These are phyloP conservation scores for Ennomos erosarius DNA, from an alignment of 2,888 invertebrate species.

Conservation along the genomic window DNA sequence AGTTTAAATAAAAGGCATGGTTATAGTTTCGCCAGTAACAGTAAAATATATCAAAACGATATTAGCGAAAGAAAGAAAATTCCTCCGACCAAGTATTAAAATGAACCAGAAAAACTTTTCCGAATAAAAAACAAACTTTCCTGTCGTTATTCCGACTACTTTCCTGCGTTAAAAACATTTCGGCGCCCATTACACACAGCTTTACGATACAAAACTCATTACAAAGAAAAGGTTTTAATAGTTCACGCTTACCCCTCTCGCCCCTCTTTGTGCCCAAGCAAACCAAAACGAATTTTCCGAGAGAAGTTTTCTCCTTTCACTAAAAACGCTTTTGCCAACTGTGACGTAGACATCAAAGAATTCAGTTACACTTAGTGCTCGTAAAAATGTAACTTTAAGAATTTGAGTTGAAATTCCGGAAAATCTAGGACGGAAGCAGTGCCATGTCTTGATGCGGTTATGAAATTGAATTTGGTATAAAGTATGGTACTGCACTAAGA, in stretches of 20 bases:
- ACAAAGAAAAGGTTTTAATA: slow-evolving; percentile 52
- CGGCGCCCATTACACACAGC: slow-evolving; percentile 44
- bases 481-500: too few species aligned
- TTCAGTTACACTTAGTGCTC: slow-evolving; percentile 52
- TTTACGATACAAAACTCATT: slow-evolving; percentile 39
- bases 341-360: slow-evolving; percentile 61
- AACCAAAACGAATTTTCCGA: slow-evolving; percentile 57
- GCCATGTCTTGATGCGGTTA: too few species aligned
- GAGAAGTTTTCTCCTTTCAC: slow-evolving; percentile 51
- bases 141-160: slow-evolving; percentile 24
- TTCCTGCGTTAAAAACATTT: slow-evolving; percentile 35
- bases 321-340: slow-evolving; percentile 54
- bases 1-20: too few species aligned
- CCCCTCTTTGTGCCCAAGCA: slow-evolving; percentile 34
- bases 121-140: slow-evolving; percentile 25
- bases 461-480: too few species aligned
- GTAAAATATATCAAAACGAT: slow-evolving; percentile 18
- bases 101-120: slow-evolving; percentile 20
- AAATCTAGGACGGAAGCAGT: slow-evolving; percentile 24
- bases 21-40: neutral
- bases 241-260: slow-evolving; percentile 41
- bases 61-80: slow-evolving; percentile 5
- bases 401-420: slow-evolving; percentile 29
- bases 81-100: slow-evolving; percentile 17
- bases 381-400: slow-evolving; percentile 45